Evolutionary conservation across 2,888 invertebrate genomes (phyloP).

Genomic region (Drosophila mettleri): DNA sequence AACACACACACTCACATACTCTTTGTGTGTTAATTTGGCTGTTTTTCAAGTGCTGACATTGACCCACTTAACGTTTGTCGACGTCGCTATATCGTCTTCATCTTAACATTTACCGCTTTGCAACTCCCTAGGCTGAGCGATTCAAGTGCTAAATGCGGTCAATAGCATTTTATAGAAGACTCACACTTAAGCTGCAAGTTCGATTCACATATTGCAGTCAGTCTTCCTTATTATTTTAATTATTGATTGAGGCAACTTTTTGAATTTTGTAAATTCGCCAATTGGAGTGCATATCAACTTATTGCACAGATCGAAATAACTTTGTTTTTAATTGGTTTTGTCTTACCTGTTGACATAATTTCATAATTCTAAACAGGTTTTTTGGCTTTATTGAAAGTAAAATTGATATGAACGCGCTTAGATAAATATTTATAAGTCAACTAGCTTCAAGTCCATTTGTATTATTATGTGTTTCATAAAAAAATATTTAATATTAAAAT

Average conservation of each 20-base stretch:
- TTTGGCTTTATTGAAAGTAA: slow-evolving; percentile 5
- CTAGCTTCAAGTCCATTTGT: not conserved
- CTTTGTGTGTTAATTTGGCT: slow-evolving; percentile 71
- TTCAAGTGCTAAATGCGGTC: slow-evolving; percentile 70
- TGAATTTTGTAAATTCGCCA: not conserved
- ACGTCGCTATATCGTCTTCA: slow-evolving; percentile 44
- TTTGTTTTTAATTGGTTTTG: not conserved
- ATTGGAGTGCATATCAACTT: not conserved
- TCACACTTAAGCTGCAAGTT: slow-evolving; percentile 12
- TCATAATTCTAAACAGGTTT: slow-evolving; percentile 6
- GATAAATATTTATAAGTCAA: not conserved
- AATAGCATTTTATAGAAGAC: slow-evolving; percentile 55
- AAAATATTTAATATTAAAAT: too few species aligned
- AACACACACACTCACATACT: slow-evolving; percentile 3
- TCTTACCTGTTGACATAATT: slow-evolving; percentile 8
- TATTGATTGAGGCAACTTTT: slow-evolving; percentile 12
- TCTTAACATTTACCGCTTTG: slow-evolving; percentile 60
- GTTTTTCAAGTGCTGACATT: slow-evolving; percentile 80
- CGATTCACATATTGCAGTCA: slow-evolving; percentile 20
- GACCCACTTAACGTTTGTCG: slow-evolving; percentile 74
- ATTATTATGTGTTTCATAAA: not conserved
- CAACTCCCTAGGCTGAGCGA: slow-evolving; percentile 36
- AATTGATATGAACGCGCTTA: not conserved
- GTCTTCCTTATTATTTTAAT: not conserved
- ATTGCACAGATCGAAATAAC: not conserved